phyloP scores from a whole-genome alignment of 2,888 invertebrate genomes.

The Caprella mutica region DNA sequence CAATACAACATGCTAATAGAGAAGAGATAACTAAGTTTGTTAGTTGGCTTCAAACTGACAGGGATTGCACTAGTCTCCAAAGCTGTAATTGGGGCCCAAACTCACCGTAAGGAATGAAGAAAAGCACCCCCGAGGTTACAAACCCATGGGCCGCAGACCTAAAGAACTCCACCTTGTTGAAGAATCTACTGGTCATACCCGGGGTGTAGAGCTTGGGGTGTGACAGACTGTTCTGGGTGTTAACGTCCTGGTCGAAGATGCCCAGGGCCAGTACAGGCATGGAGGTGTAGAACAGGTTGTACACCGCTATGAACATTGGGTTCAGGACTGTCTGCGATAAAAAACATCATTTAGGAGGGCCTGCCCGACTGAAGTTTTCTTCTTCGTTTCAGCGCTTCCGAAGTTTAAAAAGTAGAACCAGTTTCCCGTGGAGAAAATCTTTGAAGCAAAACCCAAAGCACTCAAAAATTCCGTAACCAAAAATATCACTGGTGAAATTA shows the following conservation, averaged over 20 bases:
- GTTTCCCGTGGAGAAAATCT: too few relatives aligned
- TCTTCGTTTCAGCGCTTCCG: too few relatives aligned
- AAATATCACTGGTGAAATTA: too few relatives aligned
- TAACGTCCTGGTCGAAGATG: constrained; percentile 83
- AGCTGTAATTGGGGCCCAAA: too few relatives aligned
- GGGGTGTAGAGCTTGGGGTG: constrained; percentile 94
- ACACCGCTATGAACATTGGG: constrained; percentile 97
- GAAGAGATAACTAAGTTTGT: too few relatives aligned
- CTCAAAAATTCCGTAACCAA: too few relatives aligned
- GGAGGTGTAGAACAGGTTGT: constrained; percentile 98
- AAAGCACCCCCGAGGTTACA: constrained; percentile 86
- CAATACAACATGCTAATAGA: too few relatives aligned
- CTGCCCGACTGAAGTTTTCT: too few relatives aligned
- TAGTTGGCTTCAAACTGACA: too few relatives aligned
- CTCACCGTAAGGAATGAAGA: constrained; percentile 87
- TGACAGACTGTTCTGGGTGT: constrained; percentile 74
- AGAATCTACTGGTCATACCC: constrained; percentile 82
- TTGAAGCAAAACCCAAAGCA: too few relatives aligned
- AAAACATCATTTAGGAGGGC: constrained; percentile 17
- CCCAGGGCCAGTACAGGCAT: constrained; percentile 93
- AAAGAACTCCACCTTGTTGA: constrained; percentile 93
- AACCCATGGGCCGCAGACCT: constrained; percentile 93
- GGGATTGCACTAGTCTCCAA: too few relatives aligned
- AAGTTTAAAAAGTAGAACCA: too few relatives aligned
- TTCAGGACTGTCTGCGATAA: constrained; percentile 87